These are phyloP conservation scores for Platanista minor DNA, from an alignment of 2,113 vertebrate genomes.

Conservation along the genomic window DNA sequence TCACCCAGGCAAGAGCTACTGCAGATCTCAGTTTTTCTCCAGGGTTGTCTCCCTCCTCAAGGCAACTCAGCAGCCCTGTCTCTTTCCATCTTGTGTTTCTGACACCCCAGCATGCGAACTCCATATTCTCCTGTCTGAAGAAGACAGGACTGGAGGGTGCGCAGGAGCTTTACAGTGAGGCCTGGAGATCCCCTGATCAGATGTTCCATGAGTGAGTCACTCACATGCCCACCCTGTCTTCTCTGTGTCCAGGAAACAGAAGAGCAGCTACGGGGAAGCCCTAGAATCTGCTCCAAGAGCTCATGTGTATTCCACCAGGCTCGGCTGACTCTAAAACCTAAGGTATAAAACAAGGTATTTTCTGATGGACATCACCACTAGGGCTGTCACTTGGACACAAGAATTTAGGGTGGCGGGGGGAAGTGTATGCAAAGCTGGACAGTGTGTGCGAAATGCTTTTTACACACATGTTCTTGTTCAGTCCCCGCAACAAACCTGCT, in stretches of 20 bases:
- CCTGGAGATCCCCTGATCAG: not conserved
- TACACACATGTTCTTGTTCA: not conserved
- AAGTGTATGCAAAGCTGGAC: not conserved
- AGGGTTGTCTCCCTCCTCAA: not conserved
- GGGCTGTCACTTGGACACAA: not conserved
- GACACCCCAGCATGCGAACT: not conserved
- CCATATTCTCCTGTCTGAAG: fast-evolving
- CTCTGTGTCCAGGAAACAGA: not conserved
- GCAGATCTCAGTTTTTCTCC: not conserved
- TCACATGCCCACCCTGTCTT: not conserved
- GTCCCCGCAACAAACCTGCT: not conserved
- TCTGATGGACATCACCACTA: not conserved
- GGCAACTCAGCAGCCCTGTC: too few relatives aligned
- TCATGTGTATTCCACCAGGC: not conserved
- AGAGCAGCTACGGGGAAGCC: not conserved
- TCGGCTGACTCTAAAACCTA: not conserved
- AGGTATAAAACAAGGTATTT: not conserved
- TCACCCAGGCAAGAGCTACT: not conserved
- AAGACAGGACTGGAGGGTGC: not conserved
- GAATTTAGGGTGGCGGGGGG: not conserved
- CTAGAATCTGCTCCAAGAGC: not conserved
- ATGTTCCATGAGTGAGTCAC: not conserved
- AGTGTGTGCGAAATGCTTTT: not conserved
- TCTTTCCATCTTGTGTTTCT: not conserved
- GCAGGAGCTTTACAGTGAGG: not conserved